Evolutionary conservation across 2,888 invertebrate species (phyloP).

Genomic region (Heterodera filipjevi): DNA sequence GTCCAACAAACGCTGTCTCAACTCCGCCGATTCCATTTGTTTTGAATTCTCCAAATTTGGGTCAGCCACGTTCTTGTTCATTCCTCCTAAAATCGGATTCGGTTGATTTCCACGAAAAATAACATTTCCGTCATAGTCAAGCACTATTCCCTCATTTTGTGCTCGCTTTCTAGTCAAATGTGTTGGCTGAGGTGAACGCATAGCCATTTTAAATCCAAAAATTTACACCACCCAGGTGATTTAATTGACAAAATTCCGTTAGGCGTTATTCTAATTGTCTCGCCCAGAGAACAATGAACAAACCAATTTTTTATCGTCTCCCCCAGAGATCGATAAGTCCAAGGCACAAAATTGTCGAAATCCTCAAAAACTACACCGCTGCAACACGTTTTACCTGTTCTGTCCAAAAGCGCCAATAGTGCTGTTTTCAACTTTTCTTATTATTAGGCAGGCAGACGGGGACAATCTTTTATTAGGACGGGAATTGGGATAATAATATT

Average conservation of each 20-base stretch:
- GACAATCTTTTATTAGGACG: too few relatives aligned
- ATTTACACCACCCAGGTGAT: not conserved
- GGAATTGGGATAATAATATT: too few relatives aligned
- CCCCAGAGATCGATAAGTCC: too few relatives aligned
- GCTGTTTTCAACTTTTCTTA: too few relatives aligned
- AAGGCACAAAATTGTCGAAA: too few relatives aligned
- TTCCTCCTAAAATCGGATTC: not conserved
- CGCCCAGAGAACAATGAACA: too few relatives aligned
- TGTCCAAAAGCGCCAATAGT: too few relatives aligned
- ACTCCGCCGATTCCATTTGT: not conserved
- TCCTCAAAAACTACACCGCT: too few relatives aligned
- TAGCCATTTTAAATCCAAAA: not conserved
- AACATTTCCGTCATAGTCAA: not conserved
- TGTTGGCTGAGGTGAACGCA: not conserved
- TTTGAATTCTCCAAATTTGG: not conserved
- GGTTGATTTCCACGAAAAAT: not conserved
- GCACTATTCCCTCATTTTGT: not conserved
- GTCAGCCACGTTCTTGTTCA: not conserved
- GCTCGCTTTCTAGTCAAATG: not conserved
- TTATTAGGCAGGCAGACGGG: too few relatives aligned
- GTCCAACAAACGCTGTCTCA: not conserved
- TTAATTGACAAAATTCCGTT: not conserved
- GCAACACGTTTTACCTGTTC: not conserved
- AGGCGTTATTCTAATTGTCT: too few relatives aligned
- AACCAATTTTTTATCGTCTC: too few relatives aligned